phyloP scores from a whole-genome alignment of 2,888 invertebrate species.

The Hymenopus coronatus region DNA sequence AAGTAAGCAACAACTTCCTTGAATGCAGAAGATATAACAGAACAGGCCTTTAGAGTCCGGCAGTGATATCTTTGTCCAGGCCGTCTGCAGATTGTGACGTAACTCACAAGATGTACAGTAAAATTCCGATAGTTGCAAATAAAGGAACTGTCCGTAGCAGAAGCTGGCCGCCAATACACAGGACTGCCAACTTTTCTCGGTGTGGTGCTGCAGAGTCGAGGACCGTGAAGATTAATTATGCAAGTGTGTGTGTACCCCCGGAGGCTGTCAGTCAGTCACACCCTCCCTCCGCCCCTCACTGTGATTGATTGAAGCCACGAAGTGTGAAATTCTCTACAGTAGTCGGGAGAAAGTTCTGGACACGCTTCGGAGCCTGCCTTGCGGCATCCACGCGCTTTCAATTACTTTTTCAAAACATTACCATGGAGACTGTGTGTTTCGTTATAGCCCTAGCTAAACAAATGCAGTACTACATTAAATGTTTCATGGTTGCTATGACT shows the following conservation, averaged over 20 bases:
- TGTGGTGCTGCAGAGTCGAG: not conserved
- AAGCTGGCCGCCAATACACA: not conserved
- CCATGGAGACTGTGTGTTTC: not conserved
- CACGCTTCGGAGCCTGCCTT: not conserved
- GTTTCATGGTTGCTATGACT: not conserved
- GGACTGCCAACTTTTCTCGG: not conserved
- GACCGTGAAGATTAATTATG: not conserved
- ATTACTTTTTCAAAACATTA: not conserved
- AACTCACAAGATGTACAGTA: no score
- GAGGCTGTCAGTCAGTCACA: not conserved
- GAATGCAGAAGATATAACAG: no score
- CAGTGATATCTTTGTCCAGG: no score
- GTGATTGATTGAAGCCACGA: constrained; percentile 28
- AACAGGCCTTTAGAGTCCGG: no score
- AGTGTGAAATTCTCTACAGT: constrained; percentile 20
- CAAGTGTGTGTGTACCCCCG: not conserved
- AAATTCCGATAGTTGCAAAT: no score
- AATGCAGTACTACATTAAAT: not conserved
- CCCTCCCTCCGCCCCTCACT: not conserved
- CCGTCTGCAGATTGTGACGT: no score
- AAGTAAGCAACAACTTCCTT: no score
- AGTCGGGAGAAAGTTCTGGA: not conserved
- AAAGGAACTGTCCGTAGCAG: no score
- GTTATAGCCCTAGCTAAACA: not conserved
- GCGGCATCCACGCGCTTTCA: not conserved